Evolutionary conservation across 1,140 invertebrate species (phyloP).

Genomic region (Danaus melanippus): DNA sequence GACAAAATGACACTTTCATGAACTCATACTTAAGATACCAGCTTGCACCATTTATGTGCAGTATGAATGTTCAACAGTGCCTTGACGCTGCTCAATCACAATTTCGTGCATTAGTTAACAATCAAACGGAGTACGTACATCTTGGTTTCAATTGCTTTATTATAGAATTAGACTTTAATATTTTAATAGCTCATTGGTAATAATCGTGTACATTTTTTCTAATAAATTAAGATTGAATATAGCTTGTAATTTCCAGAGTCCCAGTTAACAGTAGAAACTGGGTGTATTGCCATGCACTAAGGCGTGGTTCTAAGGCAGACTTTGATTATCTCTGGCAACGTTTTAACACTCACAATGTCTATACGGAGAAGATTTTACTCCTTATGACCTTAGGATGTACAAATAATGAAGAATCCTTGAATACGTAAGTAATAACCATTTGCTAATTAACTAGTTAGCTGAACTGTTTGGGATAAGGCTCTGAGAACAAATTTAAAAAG

Average conservation of each 20-base stretch:
- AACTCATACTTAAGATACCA: slow-evolving; percentile 47
- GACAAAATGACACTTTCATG: slow-evolving; percentile 41
- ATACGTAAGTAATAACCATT: slow-evolving; percentile 53
- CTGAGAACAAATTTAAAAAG: too few relatives aligned
- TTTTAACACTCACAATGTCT: slow-evolving; percentile 62
- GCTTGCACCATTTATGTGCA: slow-evolving; percentile 49
- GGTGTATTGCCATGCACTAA: slow-evolving; percentile 75
- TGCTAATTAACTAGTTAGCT: not conserved
- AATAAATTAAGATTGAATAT: not conserved
- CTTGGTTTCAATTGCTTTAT: too few relatives aligned
- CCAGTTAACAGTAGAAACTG: slow-evolving; percentile 72
- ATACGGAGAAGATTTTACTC: slow-evolving; percentile 70
- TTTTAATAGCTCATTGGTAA: not conserved
- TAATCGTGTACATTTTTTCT: not conserved
- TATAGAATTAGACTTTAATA: too few relatives aligned
- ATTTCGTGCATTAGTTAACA: slow-evolving; percentile 25
- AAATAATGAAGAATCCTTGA: slow-evolving; percentile 38
- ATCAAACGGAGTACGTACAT: slow-evolving; percentile 34
- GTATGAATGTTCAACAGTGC: slow-evolving; percentile 32
- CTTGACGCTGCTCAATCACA: slow-evolving; percentile 29
- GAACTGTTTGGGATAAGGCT: too few relatives aligned
- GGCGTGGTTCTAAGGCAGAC: slow-evolving; percentile 58
- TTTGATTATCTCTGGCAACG: slow-evolving; percentile 71
- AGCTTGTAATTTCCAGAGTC: slow-evolving; percentile 48
- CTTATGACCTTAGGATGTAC: slow-evolving; percentile 72